A percentile compares a stretch with the other conserved stretches of the same genome.
Evolutionary conservation across 2,888 invertebrate genomes (phyloP).

Genomic region (Erpobdella octoculata): DNA sequence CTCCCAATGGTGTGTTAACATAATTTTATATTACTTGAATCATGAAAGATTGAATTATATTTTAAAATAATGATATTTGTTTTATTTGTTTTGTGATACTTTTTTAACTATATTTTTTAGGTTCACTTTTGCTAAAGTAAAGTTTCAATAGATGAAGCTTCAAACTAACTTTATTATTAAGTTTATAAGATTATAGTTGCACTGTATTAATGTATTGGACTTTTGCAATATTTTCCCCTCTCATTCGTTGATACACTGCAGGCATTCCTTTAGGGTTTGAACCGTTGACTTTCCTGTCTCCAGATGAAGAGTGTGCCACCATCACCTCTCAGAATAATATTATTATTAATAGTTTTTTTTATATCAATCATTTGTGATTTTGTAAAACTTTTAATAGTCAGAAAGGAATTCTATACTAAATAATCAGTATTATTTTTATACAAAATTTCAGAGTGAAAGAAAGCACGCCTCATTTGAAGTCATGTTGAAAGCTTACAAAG

Average conservation of each 20-base stretch:
- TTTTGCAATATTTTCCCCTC: neutral
- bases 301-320: no score
- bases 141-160: no score
- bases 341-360: neutral
- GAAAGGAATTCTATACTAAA: no score
- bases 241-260: no score
- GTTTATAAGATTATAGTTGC: neutral
- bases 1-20: conserved; percentile 48
- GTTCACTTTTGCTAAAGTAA: neutral
- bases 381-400: neutral
- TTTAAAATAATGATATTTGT: neutral
- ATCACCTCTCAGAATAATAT: neutral
- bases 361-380: neutral
- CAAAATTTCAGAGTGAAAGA: conserved; percentile 54
- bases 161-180: neutral
- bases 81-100: neutral
- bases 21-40: neutral
- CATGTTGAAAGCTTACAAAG: conserved; percentile 59
- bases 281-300: neutral
- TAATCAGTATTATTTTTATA: no score
- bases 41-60: neutral
- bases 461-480: conserved; percentile 58
- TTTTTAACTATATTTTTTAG: neutral
- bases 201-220: neutral
- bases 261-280: neutral